Evolutionary conservation across 2,113 vertebrate genomes (phyloP), one percentile per base, ranked within the genome.

Genomic region (Pycnonotus jocosus): DNA sequence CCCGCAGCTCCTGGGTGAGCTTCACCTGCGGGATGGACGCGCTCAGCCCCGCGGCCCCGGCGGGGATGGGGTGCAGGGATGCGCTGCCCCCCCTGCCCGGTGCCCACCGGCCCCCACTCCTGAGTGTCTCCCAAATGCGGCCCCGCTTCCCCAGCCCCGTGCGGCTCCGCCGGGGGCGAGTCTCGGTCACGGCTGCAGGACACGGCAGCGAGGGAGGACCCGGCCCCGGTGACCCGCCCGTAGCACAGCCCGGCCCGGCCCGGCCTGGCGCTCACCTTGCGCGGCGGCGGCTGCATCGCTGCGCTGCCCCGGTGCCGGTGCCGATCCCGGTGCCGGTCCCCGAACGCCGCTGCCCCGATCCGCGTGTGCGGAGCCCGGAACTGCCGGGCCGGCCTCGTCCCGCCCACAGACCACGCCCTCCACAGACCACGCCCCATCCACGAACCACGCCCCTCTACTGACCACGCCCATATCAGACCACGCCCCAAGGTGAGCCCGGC

Each of bases 1-100:
- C 93, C 85, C 99, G 99, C 97, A 98, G 98, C 97, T 98, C 98
- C 96, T 99, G 99, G 30, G 97, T 98, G 57, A 98, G 98, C 90
- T 99, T 99, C 80, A 98, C 98, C 99, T 99, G 89, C 60, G 12
- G 57, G 81, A 35, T 12, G 11, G 53, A 22, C 44, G 45, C 22
- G 42, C 71, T 93, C 82, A 88, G 89, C 56, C 4, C 74, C 7
- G 84, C 28, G 21, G 28, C 17, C 31, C 12, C 33, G 33, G 50
- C 28, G 8, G 28, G 35, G 57, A 62, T 17, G 38, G 42, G 28
- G 12, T 3, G 21, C 19, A 7, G 42, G 58, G 37, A 76, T 25
- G 56, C 16, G 15, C 33, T 33, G 38, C 9, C 6, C 11, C 9
- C 20, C 10, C 30, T 2, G 27, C 3, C 37, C 70, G 18, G 10